Evolutionary conservation across 1,140 invertebrate species (phyloP).

Genomic region (Heterodera schachtii): DNA sequence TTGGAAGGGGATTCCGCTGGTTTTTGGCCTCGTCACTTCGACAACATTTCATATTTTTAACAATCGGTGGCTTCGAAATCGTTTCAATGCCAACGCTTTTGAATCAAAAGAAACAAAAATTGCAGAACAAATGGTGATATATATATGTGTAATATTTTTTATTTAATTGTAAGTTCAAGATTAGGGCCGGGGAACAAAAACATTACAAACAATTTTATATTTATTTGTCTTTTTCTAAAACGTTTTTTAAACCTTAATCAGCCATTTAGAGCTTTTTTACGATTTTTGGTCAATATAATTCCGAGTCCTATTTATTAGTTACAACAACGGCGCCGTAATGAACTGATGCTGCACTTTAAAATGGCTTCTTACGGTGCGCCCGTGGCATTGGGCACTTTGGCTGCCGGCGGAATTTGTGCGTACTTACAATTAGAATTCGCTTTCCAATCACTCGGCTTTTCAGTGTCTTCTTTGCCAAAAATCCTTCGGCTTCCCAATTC

Average conservation of each 20-base stretch:
- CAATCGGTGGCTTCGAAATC: conserved; percentile 6
- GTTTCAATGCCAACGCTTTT: not conserved
- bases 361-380: not conserved
- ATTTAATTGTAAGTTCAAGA: too few relatives aligned
- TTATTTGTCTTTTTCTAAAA: not conserved
- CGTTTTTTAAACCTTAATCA: too few relatives aligned
- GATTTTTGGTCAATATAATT: too few relatives aligned
- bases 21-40: not conserved
- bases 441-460: not conserved
- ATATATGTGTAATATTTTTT: not conserved
- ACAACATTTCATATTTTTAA: not conserved
- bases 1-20: conserved; percentile 13
- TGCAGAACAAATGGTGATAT: not conserved
- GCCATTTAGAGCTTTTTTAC: too few relatives aligned
- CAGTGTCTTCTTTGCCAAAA: not conserved
- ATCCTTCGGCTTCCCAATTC: not conserved
- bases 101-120: not conserved
- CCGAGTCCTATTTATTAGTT: not conserved
- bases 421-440: not conserved
- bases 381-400: not conserved
- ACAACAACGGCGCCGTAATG: not conserved
- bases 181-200: not conserved
- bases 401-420: conserved; percentile 7
- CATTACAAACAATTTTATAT: conserved; percentile 3
- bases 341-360: not conserved